Evolutionary conservation across 2,797 vertebrate genomes (phyloP), one percentile per base, ranked within the genome.

Genomic region (Antennarius maculatus): DNA sequence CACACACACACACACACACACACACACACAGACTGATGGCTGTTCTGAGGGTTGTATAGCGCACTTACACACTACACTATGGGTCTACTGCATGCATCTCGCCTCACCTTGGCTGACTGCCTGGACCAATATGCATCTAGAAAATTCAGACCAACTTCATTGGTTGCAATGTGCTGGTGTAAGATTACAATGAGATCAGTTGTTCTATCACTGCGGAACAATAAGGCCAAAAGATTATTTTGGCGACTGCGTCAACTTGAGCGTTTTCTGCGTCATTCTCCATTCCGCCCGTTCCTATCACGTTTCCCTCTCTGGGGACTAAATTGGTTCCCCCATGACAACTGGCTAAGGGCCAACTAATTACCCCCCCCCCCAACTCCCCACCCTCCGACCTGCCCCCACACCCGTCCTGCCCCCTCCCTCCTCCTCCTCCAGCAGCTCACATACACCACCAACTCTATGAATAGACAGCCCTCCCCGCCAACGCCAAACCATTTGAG

Each of bases 241-340:
- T 76, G 89, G 90, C 69, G 73, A 88, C 91, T 94, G 93, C 94
- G 93, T 96, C 95, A 96, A 93, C 91, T 89, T 86, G 82, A 79
- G 89, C 86, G 88, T 89, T 92, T 92, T 93, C 91, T 95, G 93
- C 94, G 93, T 96, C 95, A 96, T 88, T 84, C 91, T 88, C 90
- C 89, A 89, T 92, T 93, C 93, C 93, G 87, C 86, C 82, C 54
- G 84, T 82, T 92, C 87, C 93, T 92, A 92, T 94, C 94, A 91
- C 92, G 88, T 93, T 95, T 94, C 92, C 93, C 92, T 93, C 93
- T 95, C 93, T 88, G 85, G 89, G 85, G 87, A 89, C 80, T 79
- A 88, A 88, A 88, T 88, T 84, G 85, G 80, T 84, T 59, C 89
- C 81, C 93, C 89, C 84, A 86, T 93, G 90, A 91, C 88, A 87